phyloP scores from a whole-genome alignment of 92 coral and sea anemone genomes.

The Epizoanthus scotinus region DNA sequence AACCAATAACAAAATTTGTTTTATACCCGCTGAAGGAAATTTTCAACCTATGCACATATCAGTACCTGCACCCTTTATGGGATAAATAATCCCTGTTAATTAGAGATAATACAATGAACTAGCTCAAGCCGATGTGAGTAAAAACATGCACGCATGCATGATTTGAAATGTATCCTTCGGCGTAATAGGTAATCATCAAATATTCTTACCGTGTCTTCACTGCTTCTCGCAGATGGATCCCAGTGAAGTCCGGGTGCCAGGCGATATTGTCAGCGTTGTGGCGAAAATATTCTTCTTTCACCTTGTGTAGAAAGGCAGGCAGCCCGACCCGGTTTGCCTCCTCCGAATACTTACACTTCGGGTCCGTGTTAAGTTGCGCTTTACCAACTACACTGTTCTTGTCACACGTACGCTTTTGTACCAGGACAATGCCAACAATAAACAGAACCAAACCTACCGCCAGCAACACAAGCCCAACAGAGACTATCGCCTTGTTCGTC shows the following conservation, averaged over 20 bases:
- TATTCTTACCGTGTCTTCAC: slow-evolving; percentile 47
- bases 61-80: too few relatives aligned
- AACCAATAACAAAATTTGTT: too few relatives aligned
- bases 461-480: slow-evolving; percentile 1
- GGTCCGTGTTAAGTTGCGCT: neutral
- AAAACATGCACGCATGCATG: neutral
- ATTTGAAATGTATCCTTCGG: slow-evolving; percentile 6
- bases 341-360: slow-evolving; percentile 61
- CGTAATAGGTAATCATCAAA: too few relatives aligned
- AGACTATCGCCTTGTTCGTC: neutral
- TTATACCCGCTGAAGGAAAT: too few relatives aligned
- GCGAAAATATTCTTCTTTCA: slow-evolving; percentile 55
- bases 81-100: too few relatives aligned
- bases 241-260: slow-evolving; percentile 60
- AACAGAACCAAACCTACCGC: slow-evolving; percentile 3
- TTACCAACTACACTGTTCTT: neutral
- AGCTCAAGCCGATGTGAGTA: too few relatives aligned
- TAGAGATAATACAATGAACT: too few relatives aligned
- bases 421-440: slow-evolving; percentile 29
- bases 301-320: slow-evolving; percentile 64
- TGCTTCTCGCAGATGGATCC: slow-evolving; percentile 36
- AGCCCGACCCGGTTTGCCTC: slow-evolving; percentile 82
- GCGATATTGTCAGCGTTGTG: slow-evolving; percentile 60
- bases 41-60: too few relatives aligned
- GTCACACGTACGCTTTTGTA: slow-evolving; percentile 2